phyloP scores from a whole-genome alignment of 2,888 invertebrate species.

The Nymphalis c-album region DNA sequence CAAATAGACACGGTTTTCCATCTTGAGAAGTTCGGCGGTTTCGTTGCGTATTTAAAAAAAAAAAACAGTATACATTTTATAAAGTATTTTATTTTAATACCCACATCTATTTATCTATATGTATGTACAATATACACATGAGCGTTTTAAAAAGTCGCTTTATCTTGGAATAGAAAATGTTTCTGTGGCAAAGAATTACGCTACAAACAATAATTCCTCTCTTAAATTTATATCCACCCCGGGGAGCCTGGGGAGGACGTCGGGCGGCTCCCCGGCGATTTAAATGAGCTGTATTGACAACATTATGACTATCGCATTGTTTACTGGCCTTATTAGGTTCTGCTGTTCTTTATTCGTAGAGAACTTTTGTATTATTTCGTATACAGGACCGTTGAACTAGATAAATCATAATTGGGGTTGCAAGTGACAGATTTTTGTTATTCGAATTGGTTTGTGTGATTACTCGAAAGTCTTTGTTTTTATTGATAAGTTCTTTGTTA shows the following conservation, averaged over 20 bases:
- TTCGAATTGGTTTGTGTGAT: neutral
- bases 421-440: neutral
- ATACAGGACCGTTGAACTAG: neutral
- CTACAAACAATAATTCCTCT: constrained; percentile 21
- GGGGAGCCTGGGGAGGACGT: constrained; percentile 1
- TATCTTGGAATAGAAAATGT: neutral
- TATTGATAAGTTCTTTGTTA: neutral
- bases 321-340: constrained; percentile 20
- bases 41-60: neutral
- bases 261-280: constrained; percentile 19
- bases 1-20: constrained; percentile 16
- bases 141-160: neutral
- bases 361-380: neutral
- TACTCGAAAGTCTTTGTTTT: neutral
- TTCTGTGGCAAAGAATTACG: neutral
- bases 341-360: constrained; percentile 5
- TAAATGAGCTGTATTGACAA: constrained; percentile 32
- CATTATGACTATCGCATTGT: constrained; percentile 24
- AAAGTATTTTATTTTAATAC: too few relatives aligned
- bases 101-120: too few relatives aligned
- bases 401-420: neutral
- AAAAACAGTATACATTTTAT: too few relatives aligned
- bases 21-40: constrained; percentile 7
- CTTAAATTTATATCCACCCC: constrained; percentile 8
- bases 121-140: too few relatives aligned